A percentile compares a stretch with the other conserved stretches of the same genome.
phyloP scores from a whole-genome alignment of 2,113 vertebrate genomes.

The Elephantulus edwardii region DNA sequence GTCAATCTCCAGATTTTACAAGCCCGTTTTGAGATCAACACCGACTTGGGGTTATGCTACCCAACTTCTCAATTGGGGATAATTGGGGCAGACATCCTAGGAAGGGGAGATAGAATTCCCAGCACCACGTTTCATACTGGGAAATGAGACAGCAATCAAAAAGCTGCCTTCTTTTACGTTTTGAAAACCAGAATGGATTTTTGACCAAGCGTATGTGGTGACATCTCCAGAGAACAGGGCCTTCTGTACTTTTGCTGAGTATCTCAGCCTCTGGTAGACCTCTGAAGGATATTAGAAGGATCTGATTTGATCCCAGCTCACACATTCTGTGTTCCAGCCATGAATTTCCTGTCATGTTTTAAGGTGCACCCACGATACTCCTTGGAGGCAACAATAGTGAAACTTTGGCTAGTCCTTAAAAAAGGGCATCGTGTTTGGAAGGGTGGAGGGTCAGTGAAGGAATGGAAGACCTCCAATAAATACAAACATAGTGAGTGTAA shows the following conservation, averaged over 20 bases:
- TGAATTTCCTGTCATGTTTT: neutral
- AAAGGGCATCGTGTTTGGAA: no score
- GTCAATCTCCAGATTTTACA: neutral
- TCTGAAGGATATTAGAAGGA: neutral
- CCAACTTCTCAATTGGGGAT: neutral
- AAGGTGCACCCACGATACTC: no score
- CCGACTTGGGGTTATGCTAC: neutral
- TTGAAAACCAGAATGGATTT: neutral
- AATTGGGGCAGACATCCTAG: neutral
- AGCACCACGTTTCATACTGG: neutral
- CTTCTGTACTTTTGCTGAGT: neutral
- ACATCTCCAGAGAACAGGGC: neutral
- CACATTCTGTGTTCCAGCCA: neutral
- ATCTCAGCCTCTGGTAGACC: neutral
- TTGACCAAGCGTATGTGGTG: neutral
- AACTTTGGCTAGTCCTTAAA: no score
- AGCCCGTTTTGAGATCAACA: neutral
- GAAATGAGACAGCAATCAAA: neutral
- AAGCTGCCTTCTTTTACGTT: neutral
- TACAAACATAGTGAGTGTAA: no score
- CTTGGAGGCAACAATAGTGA: no score
- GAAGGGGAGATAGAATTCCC: neutral
- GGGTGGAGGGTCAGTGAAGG: no score
- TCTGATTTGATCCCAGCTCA: neutral
- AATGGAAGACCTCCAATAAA: no score